Conservation (phyloP, 1,140 invertebrate genomes). For the Drosophila nikananu region DNA sequence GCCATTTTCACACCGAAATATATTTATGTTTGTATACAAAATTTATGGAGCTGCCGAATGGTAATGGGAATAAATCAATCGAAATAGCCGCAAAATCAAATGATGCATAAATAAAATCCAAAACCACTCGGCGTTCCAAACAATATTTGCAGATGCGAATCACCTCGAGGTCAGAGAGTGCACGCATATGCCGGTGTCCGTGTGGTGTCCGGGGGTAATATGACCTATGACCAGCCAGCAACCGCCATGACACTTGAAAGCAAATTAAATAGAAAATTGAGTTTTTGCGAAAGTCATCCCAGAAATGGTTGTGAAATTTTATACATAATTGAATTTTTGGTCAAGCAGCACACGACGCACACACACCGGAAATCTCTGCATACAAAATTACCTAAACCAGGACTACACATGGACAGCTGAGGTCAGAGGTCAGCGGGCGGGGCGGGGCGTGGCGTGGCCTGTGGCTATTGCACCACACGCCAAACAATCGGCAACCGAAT, state of each 20-base stretch:
- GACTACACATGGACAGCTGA: slow-evolving; percentile 69
- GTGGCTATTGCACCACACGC: slow-evolving; percentile 74
- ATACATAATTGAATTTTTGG: slow-evolving; percentile 85
- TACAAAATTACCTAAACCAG: slow-evolving; percentile 65
- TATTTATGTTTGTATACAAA: slow-evolving; percentile 27
- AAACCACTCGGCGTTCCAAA: slow-evolving; percentile 53
- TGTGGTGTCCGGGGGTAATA: slow-evolving; percentile 6
- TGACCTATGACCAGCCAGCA: slow-evolving; percentile 42
- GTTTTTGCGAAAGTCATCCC: slow-evolving; percentile 68
- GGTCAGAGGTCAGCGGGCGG: slow-evolving; percentile 55
- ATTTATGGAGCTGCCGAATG: slow-evolving; percentile 12
- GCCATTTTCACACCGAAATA: slow-evolving; percentile 29
- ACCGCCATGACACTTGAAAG: slow-evolving; percentile 78
- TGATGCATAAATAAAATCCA: slow-evolving; percentile 75
- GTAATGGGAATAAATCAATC: slow-evolving; percentile 72
- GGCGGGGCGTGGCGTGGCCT: slow-evolving; percentile 48
- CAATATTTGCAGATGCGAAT: slow-evolving; percentile 64
- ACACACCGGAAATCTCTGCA: slow-evolving; percentile 47
- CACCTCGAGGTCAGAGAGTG: slow-evolving; percentile 72
- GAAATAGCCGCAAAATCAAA: slow-evolving; percentile 78
- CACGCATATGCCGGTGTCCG: slow-evolving; percentile 42
- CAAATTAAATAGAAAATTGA: slow-evolving; percentile 84
- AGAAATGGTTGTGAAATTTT: slow-evolving; percentile 82
- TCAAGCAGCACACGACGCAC: slow-evolving; percentile 34
- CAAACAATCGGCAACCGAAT: slow-evolving; percentile 82